These are phyloP conservation scores for Forficula auricularia DNA, from an alignment of 1,140 invertebrate species.

Conservation along the genomic window DNA sequence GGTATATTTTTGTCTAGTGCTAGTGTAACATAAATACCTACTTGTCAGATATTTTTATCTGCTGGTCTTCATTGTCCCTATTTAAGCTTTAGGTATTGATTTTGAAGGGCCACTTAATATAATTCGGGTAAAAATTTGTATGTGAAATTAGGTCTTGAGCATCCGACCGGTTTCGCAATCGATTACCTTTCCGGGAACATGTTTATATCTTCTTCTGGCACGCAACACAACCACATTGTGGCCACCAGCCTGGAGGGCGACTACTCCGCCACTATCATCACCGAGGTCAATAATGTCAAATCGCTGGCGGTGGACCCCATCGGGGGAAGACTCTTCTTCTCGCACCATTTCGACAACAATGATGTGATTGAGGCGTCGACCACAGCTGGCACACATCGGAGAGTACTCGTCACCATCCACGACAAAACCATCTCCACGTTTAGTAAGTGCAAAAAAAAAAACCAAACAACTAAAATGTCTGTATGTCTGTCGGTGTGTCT, in stretches of 20 bases:
- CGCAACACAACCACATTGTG: constrained; percentile 34
- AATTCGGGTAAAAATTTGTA: no score
- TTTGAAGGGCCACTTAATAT: no score
- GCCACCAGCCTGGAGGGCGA: constrained; percentile 56
- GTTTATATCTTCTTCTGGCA: constrained; percentile 40
- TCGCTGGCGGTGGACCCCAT: constrained; percentile 48
- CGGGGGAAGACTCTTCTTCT: constrained; percentile 45
- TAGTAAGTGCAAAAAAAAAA: no score
- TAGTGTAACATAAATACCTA: no score
- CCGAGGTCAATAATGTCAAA: constrained; percentile 21
- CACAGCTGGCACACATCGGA: constrained; percentile 44
- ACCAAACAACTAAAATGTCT: constrained; percentile 16
- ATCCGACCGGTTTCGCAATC: constrained; percentile 40
- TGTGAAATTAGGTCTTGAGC: constrained; percentile 33
- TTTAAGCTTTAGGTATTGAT: no score
- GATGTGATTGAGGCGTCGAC: constrained; percentile 39
- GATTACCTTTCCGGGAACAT: constrained; percentile 64
- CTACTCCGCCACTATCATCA: constrained; percentile 32
- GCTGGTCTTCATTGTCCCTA: no score
- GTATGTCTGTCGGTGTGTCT: no score
- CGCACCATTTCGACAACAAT: constrained; percentile 24
- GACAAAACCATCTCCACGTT: constrained; percentile 17
- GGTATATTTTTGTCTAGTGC: no score
- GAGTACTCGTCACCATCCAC: constrained; percentile 25
- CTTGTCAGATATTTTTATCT: no score